phyloP scores from a whole-genome alignment of 2,888 invertebrate species.

The Lepetodrilus schrolli region DNA sequence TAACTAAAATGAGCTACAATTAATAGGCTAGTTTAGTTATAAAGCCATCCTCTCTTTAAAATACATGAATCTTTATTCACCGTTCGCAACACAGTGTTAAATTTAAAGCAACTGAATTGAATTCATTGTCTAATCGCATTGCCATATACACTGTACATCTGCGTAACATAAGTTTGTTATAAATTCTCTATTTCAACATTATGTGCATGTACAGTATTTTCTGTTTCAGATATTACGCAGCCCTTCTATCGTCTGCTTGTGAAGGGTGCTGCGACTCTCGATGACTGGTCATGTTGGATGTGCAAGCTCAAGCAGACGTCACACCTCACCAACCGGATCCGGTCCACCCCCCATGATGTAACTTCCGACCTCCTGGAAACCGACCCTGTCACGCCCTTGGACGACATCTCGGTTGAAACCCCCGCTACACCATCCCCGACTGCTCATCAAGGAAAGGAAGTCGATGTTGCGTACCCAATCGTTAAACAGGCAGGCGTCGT shows the following conservation, averaged over 20 bases:
- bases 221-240: neutral
- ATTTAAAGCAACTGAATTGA: too few species aligned
- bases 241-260: neutral
- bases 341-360: neutral
- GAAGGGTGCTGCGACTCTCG: neutral
- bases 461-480: too few species aligned
- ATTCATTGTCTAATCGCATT: too few species aligned
- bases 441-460: neutral
- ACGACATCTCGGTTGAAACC: neutral
- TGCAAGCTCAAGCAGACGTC: neutral
- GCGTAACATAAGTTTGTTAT: neutral
- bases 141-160: neutral
- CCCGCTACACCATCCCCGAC: neutral
- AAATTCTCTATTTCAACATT: neutral
- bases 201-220: neutral
- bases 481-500: too few species aligned
- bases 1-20: too few species aligned
- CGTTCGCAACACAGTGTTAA: too few species aligned
- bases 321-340: neutral
- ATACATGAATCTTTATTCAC: too few species aligned
- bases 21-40: too few species aligned
- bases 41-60: too few species aligned
- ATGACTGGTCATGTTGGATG: neutral
- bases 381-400: neutral
- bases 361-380: too few species aligned